Evolutionary conservation across 2,113 vertebrate genomes (phyloP).

Genomic region (Rhegmatorhina hoffmannsi): DNA sequence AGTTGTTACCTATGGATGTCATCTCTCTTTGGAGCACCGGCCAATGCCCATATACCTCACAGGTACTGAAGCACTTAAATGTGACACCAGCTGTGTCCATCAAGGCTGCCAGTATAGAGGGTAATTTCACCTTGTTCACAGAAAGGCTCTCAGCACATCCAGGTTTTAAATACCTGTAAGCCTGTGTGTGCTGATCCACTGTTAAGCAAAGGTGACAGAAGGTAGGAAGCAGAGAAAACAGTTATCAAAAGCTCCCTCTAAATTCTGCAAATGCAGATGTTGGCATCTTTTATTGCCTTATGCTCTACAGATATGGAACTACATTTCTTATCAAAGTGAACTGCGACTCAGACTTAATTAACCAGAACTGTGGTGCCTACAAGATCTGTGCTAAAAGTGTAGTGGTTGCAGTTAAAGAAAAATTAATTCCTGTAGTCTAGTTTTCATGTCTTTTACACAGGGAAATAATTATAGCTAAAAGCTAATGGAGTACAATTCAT

Average conservation of each 20-base stretch:
- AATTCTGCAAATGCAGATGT: background rate
- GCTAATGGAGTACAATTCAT: background rate
- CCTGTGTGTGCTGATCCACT: rapidly evolving
- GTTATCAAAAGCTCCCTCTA: conserved; percentile 30
- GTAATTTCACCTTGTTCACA: background rate
- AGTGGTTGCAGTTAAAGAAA: background rate
- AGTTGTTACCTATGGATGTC: background rate
- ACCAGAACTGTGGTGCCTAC: background rate
- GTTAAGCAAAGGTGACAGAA: conserved; percentile 4
- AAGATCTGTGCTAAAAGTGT: conserved; percentile 9
- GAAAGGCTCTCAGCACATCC: background rate
- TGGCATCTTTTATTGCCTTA: conserved; percentile 31
- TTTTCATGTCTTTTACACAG: background rate
- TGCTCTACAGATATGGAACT: background rate
- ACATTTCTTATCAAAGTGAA: conserved; percentile 33
- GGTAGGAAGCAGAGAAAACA: conserved; percentile 29
- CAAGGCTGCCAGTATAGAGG: background rate
- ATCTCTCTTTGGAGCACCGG: background rate
- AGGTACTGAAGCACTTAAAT: background rate
- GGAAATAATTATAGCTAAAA: conserved; percentile 35
- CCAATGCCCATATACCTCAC: rapidly evolving
- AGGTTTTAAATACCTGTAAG: background rate
- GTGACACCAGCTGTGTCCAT: background rate
- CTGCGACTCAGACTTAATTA: conserved; percentile 41
- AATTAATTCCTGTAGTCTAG: background rate